Evolutionary conservation across 2,113 vertebrate genomes (phyloP), one percentile per base, ranked within the genome.

Genomic region (Burhinus bistriatus): DNA sequence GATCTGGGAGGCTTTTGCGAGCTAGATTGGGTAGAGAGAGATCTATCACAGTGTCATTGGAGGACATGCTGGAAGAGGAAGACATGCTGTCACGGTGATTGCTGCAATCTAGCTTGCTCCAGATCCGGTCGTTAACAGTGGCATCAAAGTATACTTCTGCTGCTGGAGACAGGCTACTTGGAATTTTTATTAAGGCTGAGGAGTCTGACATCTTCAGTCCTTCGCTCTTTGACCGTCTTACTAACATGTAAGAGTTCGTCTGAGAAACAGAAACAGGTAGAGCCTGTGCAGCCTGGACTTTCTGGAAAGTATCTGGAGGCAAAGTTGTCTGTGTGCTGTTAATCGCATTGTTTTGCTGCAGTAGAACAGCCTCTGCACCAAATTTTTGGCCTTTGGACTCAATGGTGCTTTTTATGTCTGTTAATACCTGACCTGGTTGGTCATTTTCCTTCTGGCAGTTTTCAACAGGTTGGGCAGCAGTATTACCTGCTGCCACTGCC

Each of bases 51-150:
- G 99, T 99, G 98, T 99, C 99, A 0, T 98, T 99, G 95, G 99
- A 99, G 9, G 99, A 99, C 97, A 99, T 98, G 96, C 99, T 99
- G 76, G 99, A 99, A 23, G 99, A 99, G 3, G 99, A 99, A 42
- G 99, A 99, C 98, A 99, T 97, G 32, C 99, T 99, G 97, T 99
- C 98, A 1, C 98, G 91, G 79, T 99, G 99, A 88, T 88, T 98
- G 84, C 97, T 92, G 3, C 98, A 96, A 12, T 99, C 99, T 34
- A 99, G 97, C 92, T 98, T 99, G 97, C 98, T 98, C 99, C 99
- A 99, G 25, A 99, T 98, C 21, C 98, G 97, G 95, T 99, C 99
- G 0, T 98, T 98, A 42, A 98, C 61, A 0, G 99, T 99, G 79
- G 98, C 99, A 5, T 99, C 99, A 0, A 97, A 99, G 81, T 97